These are phyloP conservation scores for Anomalospiza imberbis DNA, from an alignment of 2,797 vertebrate species.

Conservation along the genomic window DNA sequence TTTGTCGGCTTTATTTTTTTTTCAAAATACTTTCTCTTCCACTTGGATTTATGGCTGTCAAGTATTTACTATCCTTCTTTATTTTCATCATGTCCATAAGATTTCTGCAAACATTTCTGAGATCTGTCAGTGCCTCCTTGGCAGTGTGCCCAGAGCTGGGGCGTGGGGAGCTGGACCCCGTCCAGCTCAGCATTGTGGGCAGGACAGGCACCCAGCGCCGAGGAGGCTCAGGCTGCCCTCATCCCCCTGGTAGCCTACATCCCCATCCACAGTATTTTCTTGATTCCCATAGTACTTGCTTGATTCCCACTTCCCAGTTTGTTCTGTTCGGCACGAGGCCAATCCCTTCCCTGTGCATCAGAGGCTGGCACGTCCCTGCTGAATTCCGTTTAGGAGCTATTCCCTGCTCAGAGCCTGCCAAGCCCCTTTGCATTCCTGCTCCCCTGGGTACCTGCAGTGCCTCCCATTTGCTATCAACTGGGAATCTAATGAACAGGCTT, in stretches of 20 bases:
- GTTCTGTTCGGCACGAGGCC: background rate
- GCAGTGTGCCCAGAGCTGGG: background rate
- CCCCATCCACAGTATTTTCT: background rate
- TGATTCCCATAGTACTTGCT: background rate
- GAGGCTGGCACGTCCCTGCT: background rate
- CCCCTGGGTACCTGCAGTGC: background rate
- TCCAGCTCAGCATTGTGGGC: background rate
- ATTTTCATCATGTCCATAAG: conserved; percentile 21
- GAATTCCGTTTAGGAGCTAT: background rate
- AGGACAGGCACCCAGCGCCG: background rate
- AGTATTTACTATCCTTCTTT: conserved; percentile 5
- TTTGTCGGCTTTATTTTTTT: background rate
- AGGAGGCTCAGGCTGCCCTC: background rate
- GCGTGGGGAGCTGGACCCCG: background rate
- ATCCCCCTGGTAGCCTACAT: background rate
- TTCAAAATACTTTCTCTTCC: background rate
- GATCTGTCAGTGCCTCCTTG: background rate
- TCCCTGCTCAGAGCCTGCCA: background rate
- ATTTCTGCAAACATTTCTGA: background rate
- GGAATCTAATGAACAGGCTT: conserved; percentile 1
- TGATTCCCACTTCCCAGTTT: background rate
- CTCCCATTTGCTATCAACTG: background rate
- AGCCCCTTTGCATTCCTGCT: background rate
- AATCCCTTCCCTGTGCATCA: background rate
- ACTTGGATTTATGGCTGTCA: conserved; percentile 37